Percentiles rank a stretch among this genome's conserved stretches.
Conservation (phyloP, 2,113 vertebrate genomes). For the Gallinago undulata region DNA sequence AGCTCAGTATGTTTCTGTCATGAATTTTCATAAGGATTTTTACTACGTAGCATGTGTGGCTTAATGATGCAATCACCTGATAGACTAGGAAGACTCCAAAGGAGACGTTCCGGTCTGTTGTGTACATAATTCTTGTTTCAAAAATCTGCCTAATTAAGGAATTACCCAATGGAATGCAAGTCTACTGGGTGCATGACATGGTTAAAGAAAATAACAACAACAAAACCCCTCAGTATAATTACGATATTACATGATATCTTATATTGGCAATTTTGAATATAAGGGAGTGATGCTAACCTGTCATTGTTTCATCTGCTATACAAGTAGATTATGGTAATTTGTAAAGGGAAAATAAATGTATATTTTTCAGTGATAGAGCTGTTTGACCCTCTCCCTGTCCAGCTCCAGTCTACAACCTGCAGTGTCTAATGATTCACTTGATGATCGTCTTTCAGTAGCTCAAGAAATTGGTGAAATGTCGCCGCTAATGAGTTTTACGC, state of each 20-base stretch:
- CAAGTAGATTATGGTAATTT: not conserved
- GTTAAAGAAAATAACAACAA: conserved; percentile 66
- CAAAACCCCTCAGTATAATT: conserved; percentile 54
- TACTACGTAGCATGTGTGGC: conserved; percentile 77
- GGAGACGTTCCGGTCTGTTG: conserved; percentile 79
- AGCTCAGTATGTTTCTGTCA: conserved; percentile 69
- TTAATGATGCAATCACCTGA: conserved; percentile 82
- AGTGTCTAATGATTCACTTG: not conserved
- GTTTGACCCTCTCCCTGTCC: not conserved
- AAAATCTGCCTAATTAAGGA: conserved; percentile 80
- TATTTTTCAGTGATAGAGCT: not conserved
- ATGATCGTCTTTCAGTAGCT: not conserved
- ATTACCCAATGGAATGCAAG: conserved; percentile 72
- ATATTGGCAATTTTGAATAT: conserved; percentile 55
- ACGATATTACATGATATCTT: conserved; percentile 51
- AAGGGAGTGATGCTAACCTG: not conserved
- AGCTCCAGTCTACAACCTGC: not conserved
- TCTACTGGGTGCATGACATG: conserved; percentile 62
- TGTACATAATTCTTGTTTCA: conserved; percentile 80
- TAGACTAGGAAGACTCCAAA: conserved; percentile 76
- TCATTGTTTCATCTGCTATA: conserved; percentile 1
- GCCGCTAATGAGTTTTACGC: not conserved
- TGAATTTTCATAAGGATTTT: conserved; percentile 81
- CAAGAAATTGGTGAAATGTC: not conserved
- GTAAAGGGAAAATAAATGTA: not conserved